Percentiles rank a stretch among this genome's conserved stretches.
Conservation (phyloP, 1,140 invertebrate genomes). For the Trissolcus basalis region DNA sequence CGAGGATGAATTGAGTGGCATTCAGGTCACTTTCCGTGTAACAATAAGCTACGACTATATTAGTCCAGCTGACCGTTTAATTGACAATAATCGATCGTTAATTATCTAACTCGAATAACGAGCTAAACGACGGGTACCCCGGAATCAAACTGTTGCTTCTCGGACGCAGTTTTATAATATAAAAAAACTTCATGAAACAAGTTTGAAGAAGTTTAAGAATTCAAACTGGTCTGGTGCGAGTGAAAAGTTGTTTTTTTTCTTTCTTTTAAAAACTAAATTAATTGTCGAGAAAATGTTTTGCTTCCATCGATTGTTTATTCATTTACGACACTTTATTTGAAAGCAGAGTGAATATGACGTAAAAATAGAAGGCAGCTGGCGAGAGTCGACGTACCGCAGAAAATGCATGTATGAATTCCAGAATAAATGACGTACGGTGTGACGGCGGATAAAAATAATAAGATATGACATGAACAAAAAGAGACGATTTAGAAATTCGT, state of each 20-base stretch:
- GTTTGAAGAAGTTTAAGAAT: too few species aligned
- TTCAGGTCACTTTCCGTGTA: constrained; percentile 38
- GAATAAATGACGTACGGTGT: constrained; percentile 57
- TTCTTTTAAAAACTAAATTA: too few species aligned
- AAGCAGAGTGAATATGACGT: constrained; percentile 38
- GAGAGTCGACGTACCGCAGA: constrained; percentile 62
- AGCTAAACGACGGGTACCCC: constrained; percentile 27
- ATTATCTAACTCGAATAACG: constrained; percentile 39
- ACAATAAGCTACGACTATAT: constrained; percentile 35
- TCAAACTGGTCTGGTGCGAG: too few species aligned
- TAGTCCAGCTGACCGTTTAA: constrained; percentile 46
- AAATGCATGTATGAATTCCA: constrained; percentile 64
- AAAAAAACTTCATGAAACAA: too few species aligned
- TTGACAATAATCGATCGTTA: constrained; percentile 56
- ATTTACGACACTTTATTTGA: constrained; percentile 23
- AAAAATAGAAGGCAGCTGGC: constrained; percentile 61
- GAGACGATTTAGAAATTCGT: constrained; percentile 50
- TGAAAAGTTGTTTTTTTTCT: too few species aligned
- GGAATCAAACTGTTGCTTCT: constrained; percentile 5
- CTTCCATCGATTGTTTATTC: constrained; percentile 33
- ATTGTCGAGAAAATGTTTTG: background rate
- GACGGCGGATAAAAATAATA: constrained; percentile 66
- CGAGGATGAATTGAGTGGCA: constrained; percentile 5
- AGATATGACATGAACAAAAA: constrained; percentile 40
- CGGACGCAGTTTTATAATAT: too few species aligned